Evolutionary conservation across 2,797 vertebrate species (phyloP).

Genomic region (Adrianichthys oophorus): DNA sequence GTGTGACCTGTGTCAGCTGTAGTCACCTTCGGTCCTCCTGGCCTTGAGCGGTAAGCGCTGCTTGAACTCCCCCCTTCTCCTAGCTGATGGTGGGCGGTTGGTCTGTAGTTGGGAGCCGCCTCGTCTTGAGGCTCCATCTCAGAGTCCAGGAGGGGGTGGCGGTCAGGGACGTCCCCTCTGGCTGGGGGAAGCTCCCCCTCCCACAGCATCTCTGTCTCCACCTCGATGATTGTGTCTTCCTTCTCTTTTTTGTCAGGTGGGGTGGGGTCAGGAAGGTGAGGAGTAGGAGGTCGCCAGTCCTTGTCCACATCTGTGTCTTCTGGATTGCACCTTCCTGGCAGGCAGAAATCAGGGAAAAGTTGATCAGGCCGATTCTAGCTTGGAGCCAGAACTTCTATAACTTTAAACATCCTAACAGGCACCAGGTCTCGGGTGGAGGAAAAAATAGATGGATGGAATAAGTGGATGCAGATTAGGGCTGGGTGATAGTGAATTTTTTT

Average conservation of each 20-base stretch:
- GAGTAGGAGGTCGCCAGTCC: slow-evolving; percentile 19
- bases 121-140: slow-evolving; percentile 54
- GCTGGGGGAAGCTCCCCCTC: slow-evolving; percentile 61
- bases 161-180: slow-evolving; percentile 69
- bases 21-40: slow-evolving; percentile 25
- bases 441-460: too few relatives aligned
- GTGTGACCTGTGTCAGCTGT: too few relatives aligned
- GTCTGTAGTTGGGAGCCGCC: slow-evolving; percentile 15
- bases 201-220: slow-evolving; percentile 65
- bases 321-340: slow-evolving; percentile 64
- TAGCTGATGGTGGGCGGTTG: slow-evolving; percentile 6
- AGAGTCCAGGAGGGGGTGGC: slow-evolving; percentile 47
- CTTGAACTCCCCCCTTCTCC: neutral
- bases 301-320: slow-evolving; percentile 45
- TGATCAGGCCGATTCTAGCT: neutral
- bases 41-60: slow-evolving; percentile 7
- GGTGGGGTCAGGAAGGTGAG: slow-evolving; percentile 13
- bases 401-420: too few relatives aligned
- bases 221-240: slow-evolving; percentile 48
- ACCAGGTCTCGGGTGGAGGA: too few relatives aligned
- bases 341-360: slow-evolving; percentile 2
- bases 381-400: too few relatives aligned
- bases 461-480: too few relatives aligned
- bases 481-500: too few relatives aligned
- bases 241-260: slow-evolving; percentile 2